These are phyloP conservation scores for Chrysina gloriosa DNA, from an alignment of 2,888 invertebrate genomes.

Conservation along the genomic window DNA sequence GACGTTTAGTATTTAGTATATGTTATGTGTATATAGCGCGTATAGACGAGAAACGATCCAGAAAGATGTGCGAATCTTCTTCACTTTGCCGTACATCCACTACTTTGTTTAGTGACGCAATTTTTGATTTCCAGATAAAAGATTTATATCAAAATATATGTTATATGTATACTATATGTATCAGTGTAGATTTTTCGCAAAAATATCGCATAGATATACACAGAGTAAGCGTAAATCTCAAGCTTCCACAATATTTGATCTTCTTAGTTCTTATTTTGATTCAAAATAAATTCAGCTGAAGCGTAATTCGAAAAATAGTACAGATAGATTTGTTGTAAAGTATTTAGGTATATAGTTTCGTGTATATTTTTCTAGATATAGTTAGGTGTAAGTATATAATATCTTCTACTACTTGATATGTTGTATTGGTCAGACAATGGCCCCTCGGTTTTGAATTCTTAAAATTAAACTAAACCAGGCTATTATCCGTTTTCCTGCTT, in stretches of 20 bases:
- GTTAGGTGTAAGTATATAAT: conserved; percentile 18
- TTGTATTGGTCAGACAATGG: conserved; percentile 47
- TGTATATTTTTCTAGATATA: conserved; percentile 40
- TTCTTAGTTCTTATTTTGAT: conserved; percentile 5
- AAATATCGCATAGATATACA: conserved; percentile 24
- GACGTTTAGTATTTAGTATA: conserved; percentile 13
- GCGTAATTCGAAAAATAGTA: conserved; percentile 49
- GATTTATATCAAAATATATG: conserved; percentile 49
- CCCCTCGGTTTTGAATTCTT: conserved; percentile 44
- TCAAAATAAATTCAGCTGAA: conserved; percentile 44
- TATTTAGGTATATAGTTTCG: conserved; percentile 22
- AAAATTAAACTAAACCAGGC: conserved; percentile 22
- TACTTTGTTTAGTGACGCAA: background rate
- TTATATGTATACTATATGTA: conserved; percentile 43
- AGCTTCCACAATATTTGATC: background rate
- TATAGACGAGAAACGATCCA: conserved; percentile 10
- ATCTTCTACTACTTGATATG: conserved; percentile 35
- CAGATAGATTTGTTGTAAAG: conserved; percentile 26
- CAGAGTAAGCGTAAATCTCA: conserved; percentile 40
- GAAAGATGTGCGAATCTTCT: conserved; percentile 9
- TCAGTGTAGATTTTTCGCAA: conserved; percentile 33
- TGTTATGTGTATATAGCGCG: conserved; percentile 8
- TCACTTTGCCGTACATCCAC: background rate
- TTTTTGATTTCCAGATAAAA: conserved; percentile 30
- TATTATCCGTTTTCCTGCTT: conserved; percentile 35